Evolutionary conservation across 2,113 vertebrate genomes (phyloP), one percentile per base, ranked within the genome.

Genomic region (Nycticebus coucang): DNA sequence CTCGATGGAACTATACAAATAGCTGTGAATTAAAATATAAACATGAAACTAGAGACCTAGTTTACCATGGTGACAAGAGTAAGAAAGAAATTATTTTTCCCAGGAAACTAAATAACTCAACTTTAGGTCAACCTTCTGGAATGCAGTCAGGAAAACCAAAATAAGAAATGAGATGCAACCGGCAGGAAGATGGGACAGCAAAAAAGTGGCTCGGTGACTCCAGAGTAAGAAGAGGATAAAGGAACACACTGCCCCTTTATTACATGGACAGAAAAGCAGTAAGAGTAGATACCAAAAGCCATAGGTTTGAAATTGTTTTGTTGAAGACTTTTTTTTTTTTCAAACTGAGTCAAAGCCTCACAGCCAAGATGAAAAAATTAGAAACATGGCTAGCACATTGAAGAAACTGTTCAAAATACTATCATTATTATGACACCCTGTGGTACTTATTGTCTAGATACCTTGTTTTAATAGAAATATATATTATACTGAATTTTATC

Each of bases 301-400:
- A 88, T 24, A 72, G 75, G 78, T 94, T 97, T 95, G 86, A 95
- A 95, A 95, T 95, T 96, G 94, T 87, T 95, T 95, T 82, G 93
- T 81, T 84, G 89, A 95, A 15, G 87, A 62, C 72, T 82, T n/a
- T 94, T 87, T 97, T 91, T 50, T 50, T 96, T 84, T 62, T 75
- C 22, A 79, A 90, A 72, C 50, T 45, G 50, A 97, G 8, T 95
- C 88, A 77, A 77, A 93, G 71, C 82, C 72, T 83, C 68, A 82
- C 28, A 92, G 64, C 66, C 89, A 37, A 95, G 14, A 87, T 62
- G n/a, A 93, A 81, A 93, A n/a, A 35, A 66, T 66, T 57, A 57
- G 79, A 93, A 95, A 62, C 80, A 55, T 22, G 14, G 18, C 7
- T 35, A 78, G n/a, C 11, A 53, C 68, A 30, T 0, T 55, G 84